Evolutionary conservation across 35 echinoderm and acorn worm genomes (phyloP).

Genomic region (Apostichopus japonicus): DNA sequence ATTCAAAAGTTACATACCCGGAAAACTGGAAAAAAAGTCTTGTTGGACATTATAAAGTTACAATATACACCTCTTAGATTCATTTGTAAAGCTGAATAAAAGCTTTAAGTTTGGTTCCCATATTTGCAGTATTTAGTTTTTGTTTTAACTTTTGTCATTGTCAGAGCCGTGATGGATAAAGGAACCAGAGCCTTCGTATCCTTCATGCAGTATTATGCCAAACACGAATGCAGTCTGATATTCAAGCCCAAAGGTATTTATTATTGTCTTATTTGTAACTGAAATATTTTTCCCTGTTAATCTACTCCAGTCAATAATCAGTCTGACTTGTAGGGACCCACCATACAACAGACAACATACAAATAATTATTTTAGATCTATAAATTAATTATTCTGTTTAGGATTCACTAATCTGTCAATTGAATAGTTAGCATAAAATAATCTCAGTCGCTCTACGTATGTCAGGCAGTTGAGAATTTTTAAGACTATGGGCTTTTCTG

Average conservation of each 20-base stretch:
- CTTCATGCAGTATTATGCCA: conserved; percentile 86
- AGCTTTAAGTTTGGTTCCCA: neutral
- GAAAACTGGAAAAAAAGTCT: too few relatives aligned
- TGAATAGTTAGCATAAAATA: too few relatives aligned
- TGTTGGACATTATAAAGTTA: neutral
- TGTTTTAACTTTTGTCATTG: neutral
- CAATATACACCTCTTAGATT: neutral
- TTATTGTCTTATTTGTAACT: neutral
- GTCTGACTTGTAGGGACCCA: neutral
- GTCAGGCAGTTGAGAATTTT: too few relatives aligned
- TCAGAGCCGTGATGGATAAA: conserved; percentile 86
- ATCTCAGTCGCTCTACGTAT: too few relatives aligned
- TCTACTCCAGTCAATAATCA: neutral
- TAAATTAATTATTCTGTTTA: too few relatives aligned
- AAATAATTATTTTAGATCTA: too few relatives aligned
- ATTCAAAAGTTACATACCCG: too few relatives aligned
- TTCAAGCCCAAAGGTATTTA: conserved; percentile 87
- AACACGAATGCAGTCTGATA: conserved; percentile 94
- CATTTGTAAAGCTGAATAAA: neutral
- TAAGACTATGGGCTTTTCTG: too few relatives aligned
- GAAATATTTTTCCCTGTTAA: neutral
- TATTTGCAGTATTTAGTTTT: neutral
- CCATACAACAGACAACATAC: too few relatives aligned
- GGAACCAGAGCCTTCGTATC: conserved; percentile 93
- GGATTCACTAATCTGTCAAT: too few relatives aligned